phyloP scores from a whole-genome alignment of 2,888 invertebrate genomes.

The Pyrgus malvae region DNA sequence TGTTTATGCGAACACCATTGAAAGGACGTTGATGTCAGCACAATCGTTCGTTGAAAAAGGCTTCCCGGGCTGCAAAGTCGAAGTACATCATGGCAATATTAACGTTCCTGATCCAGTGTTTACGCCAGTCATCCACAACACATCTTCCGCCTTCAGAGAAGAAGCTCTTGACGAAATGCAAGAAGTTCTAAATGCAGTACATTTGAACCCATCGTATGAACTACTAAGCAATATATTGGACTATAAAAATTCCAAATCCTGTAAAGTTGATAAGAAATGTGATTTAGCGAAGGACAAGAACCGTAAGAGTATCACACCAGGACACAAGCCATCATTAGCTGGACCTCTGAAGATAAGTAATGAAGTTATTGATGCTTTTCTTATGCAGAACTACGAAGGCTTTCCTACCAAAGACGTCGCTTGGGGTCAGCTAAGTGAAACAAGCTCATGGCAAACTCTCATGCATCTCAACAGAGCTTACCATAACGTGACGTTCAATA shows the following conservation, averaged over 20 bases:
- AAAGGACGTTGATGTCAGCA: constrained; percentile 62
- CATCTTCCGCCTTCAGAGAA: constrained; percentile 46
- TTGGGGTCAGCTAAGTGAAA: constrained; percentile 54
- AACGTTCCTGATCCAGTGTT: constrained; percentile 55
- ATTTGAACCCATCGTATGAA: constrained; percentile 51
- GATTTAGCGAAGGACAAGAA: constrained; percentile 53
- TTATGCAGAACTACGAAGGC: constrained; percentile 70
- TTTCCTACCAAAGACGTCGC: constrained; percentile 55
- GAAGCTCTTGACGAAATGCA: constrained; percentile 54
- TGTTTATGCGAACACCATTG: constrained; percentile 62
- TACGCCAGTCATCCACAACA: constrained; percentile 60
- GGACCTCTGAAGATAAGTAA: constrained; percentile 69
- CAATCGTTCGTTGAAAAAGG: constrained; percentile 56
- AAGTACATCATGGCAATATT: constrained; percentile 48
- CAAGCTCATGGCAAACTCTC: constrained; percentile 49
- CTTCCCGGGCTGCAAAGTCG: constrained; percentile 59
- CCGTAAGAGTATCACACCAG: constrained; percentile 43
- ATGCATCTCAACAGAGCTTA: constrained; percentile 53
- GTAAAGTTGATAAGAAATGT: constrained; percentile 51
- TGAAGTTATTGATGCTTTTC: constrained; percentile 62
- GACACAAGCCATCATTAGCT: constrained; percentile 53
- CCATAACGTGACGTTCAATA: constrained; percentile 64
- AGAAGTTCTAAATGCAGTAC: constrained; percentile 42
- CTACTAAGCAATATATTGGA: constrained; percentile 56
- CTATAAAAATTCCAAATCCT: constrained; percentile 57